phyloP scores from a whole-genome alignment of 2,888 invertebrate species.

The Conomelus anceps region DNA sequence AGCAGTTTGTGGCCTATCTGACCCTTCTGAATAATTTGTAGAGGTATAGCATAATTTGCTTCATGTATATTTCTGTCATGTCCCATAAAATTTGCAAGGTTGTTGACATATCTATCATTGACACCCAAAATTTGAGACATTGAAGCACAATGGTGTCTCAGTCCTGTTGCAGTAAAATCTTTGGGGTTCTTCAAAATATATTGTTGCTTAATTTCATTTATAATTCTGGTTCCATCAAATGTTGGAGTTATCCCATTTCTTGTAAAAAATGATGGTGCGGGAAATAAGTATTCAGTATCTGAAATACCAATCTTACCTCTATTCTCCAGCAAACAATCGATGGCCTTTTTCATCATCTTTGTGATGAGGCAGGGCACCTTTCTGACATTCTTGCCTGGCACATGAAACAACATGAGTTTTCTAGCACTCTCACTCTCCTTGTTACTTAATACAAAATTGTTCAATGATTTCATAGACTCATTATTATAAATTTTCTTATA shows the following conservation, averaged over 20 bases:
- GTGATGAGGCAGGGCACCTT: constrained; percentile 8
- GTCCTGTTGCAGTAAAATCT: constrained; percentile 3
- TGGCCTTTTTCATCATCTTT: background rate
- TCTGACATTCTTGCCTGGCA: constrained; percentile 14
- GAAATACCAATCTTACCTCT: background rate
- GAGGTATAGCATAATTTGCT: no score
- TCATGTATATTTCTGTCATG: background rate
- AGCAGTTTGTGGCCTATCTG: no score
- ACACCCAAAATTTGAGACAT: constrained; percentile 3
- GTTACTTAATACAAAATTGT: background rate
- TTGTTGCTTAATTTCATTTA: background rate
- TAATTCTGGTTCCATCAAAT: background rate
- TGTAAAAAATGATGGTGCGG: background rate
- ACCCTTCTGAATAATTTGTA: no score
- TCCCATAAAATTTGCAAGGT: background rate
- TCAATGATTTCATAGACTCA: background rate
- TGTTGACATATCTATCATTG: background rate
- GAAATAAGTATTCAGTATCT: background rate
- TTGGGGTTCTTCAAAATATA: background rate
- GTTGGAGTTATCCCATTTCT: background rate
- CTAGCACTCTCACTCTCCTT: background rate
- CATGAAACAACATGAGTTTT: constrained; percentile 8
- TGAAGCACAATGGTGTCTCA: background rate
- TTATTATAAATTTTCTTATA: background rate
- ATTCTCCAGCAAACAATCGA: background rate